Percentiles rank a stretch among this genome's conserved stretches.
Conservation (phyloP, 37 sponge, comb jelly and placozoan species). For the Spongia lamella region DNA sequence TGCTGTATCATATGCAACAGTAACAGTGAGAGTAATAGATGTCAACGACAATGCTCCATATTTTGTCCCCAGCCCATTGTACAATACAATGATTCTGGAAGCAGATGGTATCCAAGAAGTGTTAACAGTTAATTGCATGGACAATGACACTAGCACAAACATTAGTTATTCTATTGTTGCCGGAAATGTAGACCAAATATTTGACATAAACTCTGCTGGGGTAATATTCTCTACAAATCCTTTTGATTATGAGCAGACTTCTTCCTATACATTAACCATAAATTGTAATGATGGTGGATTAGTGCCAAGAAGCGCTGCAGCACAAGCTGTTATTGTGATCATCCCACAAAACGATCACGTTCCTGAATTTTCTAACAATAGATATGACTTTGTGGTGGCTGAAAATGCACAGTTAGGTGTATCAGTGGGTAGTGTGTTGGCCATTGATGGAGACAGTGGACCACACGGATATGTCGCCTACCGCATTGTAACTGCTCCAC, state of each 20-base stretch:
- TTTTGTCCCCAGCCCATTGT: too few relatives aligned
- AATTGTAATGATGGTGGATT: slow-evolving; percentile 34
- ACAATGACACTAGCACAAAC: slow-evolving; percentile 8
- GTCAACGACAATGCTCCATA: slow-evolving; percentile 71
- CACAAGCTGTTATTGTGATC: slow-evolving; percentile 34
- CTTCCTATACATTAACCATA: slow-evolving; percentile 42
- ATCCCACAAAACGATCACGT: slow-evolving; percentile 42
- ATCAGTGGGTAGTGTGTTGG: slow-evolving; percentile 27
- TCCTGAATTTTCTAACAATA: slow-evolving; percentile 25
- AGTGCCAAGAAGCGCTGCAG: slow-evolving; percentile 16
- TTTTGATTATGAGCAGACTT: slow-evolving; percentile 32
- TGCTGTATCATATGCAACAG: slow-evolving; percentile 39
- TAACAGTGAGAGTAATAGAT: slow-evolving; percentile 44
- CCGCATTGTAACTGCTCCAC: too few relatives aligned
- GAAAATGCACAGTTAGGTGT: slow-evolving; percentile 37
- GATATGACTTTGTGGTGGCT: slow-evolving; percentile 34
- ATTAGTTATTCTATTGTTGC: not conserved
- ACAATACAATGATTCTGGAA: too few relatives aligned
- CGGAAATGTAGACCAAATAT: not conserved
- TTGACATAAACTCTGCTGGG: slow-evolving; percentile 12
- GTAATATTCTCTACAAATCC: slow-evolving; percentile 13
- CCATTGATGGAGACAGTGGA: slow-evolving; percentile 57
- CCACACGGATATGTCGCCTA: too few relatives aligned
- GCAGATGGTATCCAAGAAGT: too few relatives aligned
- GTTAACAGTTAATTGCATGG: too few relatives aligned